Evolutionary conservation across 2,113 vertebrate species (phyloP), one percentile per base, ranked within the genome.

Genomic region (Calyptomena viridis): DNA sequence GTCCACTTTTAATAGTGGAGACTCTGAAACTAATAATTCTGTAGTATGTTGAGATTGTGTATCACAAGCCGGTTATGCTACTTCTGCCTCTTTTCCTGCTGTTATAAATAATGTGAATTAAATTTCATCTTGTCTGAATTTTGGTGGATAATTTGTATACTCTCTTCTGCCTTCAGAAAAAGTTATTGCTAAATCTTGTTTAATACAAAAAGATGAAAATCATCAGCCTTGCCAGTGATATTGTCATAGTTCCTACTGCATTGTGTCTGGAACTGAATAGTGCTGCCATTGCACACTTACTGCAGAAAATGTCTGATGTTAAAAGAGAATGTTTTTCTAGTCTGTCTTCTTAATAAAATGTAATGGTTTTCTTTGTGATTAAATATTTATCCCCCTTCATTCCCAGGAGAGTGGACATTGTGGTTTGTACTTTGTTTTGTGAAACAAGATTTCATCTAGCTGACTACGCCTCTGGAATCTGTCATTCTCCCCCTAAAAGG

Each of bases 391-490:
- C 35, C 52, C 80, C 33, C 28, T 40, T 37, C 22, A 24, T 84
- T 93, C 67, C 68, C 47, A 44, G 35, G 72, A 71, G 42, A 67
- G 55, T 4, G 6, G 72, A 86, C 42, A 4, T 20, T 55, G 85
- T 49, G 33, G 68, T 58, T 92, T 6, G 2, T 75, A 39, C 74
- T 90, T 90, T 76, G 63, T 37, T 92, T 75, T 83, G 49, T 90
- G 82, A 86, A 80, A 74, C 63, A 76, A 49, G 82, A 69, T 92
- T 85, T 86, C 56, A n/a, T 64, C 47, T 42, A 93, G 88, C 74
- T 80, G 76, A 90, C 64, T 88, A 69, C 7, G 0, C 73, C 46
- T 83, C 79, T 90, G 90, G 92, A 95, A 96, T 97, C 92, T 85
- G 85, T 64, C 58, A 81, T 84, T 89, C 69, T 82, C 30, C 66